Evolutionary conservation across 2,888 invertebrate species (phyloP), one percentile per base, ranked within the genome.

Genomic region (Pollenia amentaria): DNA sequence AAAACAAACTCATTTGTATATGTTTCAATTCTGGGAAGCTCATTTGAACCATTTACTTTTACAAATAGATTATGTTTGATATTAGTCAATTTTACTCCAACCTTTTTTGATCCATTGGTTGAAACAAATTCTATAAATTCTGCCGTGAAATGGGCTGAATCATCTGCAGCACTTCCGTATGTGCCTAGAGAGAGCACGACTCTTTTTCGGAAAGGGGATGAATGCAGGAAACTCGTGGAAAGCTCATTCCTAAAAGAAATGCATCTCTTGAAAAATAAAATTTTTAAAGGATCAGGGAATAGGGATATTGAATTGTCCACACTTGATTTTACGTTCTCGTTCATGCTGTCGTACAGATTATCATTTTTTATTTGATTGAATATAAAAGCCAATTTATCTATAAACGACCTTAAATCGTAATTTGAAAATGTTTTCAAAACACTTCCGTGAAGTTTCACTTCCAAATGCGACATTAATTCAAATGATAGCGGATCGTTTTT

Each of bases 191-290:
- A 79, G n/a, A 79, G 82, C 83, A 14, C 83, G 64, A 3, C 79
- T 70, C 0, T 75, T 78, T 86, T 0, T 29, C 10, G 18, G 1
- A 57, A 44, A 64, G 79, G 51, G 3, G 75, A 78, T 0, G 70
- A 75, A 12, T 83, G 83, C 12, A 86, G 57, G 14, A 76, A 86
- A 40, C 51, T 82, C 3, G 51, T 44, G 55, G 79, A 70, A 16
- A 70, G 57, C 0, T 10, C 7, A 53, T 79, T 86, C 75, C 51
- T 46, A 0, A 86, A 51, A 38, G 83, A 86, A 51, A 86, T 83
- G 42, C 79, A 29, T 2, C 75, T 70, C 14, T 40, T 51, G 14
- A 86, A 86, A 6, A 75, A 69, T 12, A 86, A 38, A 60, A 79
- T 76, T 57, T 76, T 83, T 10, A 86, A 38, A 21, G 72, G 65